These are phyloP conservation scores for Limonius californicus DNA, from an alignment of 1,140 invertebrate genomes.

Conservation along the genomic window DNA sequence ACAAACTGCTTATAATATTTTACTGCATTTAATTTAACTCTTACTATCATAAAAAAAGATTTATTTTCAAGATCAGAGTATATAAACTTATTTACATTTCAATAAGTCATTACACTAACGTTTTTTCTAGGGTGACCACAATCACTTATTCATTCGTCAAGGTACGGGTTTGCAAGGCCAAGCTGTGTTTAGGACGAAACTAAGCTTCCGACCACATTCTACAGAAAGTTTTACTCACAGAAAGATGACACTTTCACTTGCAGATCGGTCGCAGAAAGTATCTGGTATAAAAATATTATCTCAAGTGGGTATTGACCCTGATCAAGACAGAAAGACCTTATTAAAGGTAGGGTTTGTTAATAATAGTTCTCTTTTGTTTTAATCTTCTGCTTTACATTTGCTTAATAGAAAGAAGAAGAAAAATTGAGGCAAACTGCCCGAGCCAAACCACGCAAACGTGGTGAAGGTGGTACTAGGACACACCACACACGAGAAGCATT, in stretches of 20 bases:
- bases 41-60: no score
- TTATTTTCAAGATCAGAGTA: no score
- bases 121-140: slow-evolving; percentile 78
- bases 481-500: slow-evolving; percentile 51
- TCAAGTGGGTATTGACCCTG: slow-evolving; percentile 90
- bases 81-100: no score
- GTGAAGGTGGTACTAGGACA: slow-evolving; percentile 54
- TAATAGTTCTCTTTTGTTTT: no score
- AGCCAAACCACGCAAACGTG: slow-evolving; percentile 58
- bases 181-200: slow-evolving; percentile 92
- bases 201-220: slow-evolving; percentile 95
- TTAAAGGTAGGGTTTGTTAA: slow-evolving; percentile 88
- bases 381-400: no score
- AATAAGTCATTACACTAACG: no score
- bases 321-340: slow-evolving; percentile 83
- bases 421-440: slow-evolving; percentile 82
- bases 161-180: slow-evolving; percentile 97
- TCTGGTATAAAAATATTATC: slow-evolving; percentile 95
- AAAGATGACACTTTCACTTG: slow-evolving; percentile 97
- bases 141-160: slow-evolving; percentile 92
- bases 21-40: no score
- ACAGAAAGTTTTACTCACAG: slow-evolving; percentile 98
- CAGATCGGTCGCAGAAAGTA: slow-evolving; percentile 94
- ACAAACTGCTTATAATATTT: no score
- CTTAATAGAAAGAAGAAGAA: slow-evolving; percentile 88